These are phyloP conservation scores for Neotragus pygmaeus DNA, from an alignment of 2,113 vertebrate species.

Conservation along the genomic window DNA sequence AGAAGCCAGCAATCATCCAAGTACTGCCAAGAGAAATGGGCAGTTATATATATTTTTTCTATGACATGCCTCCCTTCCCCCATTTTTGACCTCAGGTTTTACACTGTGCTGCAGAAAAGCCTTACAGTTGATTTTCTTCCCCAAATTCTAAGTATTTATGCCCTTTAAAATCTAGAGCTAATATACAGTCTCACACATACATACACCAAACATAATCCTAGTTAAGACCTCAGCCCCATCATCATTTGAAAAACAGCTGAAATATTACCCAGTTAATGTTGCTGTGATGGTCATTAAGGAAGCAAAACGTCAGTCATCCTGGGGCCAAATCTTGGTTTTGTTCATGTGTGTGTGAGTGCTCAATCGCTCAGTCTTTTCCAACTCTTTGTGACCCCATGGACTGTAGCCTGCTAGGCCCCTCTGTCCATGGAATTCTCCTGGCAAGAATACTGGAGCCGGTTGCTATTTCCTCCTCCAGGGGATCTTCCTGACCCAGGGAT, in stretches of 20 bases:
- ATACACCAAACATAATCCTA: neutral
- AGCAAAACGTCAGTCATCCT: neutral
- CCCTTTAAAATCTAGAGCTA: neutral
- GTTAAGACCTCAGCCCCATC: neutral
- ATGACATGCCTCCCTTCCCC: neutral
- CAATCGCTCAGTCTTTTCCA: neutral
- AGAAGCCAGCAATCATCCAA: constrained; percentile 37
- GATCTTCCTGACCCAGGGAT: neutral
- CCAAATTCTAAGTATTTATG: neutral
- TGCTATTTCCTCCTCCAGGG: neutral
- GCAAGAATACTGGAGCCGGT: neutral
- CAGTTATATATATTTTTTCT: constrained; percentile 31
- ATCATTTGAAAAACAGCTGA: neutral
- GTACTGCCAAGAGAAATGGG: constrained; percentile 50
- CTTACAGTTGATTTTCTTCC: neutral
- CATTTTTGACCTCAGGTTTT: constrained; percentile 5
- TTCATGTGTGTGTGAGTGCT: neutral
- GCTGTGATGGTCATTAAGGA: neutral
- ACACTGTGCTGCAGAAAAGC: neutral
- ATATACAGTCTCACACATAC: neutral
- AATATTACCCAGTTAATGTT: neutral
- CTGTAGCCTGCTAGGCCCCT: neutral
- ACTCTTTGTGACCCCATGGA: neutral
- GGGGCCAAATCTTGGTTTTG: neutral
- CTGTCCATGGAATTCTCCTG: neutral